phyloP scores from a whole-genome alignment of 2,888 invertebrate genomes.

The Drosophila pegasa region DNA sequence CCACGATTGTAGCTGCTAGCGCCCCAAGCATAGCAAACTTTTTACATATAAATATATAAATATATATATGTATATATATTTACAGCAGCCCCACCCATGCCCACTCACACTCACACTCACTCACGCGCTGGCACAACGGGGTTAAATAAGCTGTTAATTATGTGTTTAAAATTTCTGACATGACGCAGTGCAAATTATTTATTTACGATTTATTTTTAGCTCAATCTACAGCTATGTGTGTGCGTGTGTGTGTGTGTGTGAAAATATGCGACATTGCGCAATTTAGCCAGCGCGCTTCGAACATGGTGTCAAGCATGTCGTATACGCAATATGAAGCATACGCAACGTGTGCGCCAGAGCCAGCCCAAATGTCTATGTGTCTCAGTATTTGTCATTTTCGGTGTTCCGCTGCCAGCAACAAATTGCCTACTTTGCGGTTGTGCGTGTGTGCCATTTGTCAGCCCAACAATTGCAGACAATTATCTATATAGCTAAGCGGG shows the following conservation, averaged over 20 bases:
- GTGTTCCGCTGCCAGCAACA: slow-evolving; percentile 2
- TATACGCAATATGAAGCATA: slow-evolving; percentile 25
- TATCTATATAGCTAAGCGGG: background rate
- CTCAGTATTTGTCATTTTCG: slow-evolving; percentile 9
- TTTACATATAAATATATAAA: no score
- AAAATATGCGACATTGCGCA: slow-evolving; percentile 51
- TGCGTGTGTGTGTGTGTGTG: slow-evolving; percentile 14
- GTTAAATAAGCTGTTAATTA: slow-evolving; percentile 82
- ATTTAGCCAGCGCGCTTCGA: slow-evolving; percentile 22
- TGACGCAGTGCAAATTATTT: slow-evolving; percentile 78
- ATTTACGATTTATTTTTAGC: slow-evolving; percentile 77
- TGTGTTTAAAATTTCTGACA: slow-evolving; percentile 80
- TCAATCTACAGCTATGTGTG: slow-evolving; percentile 9
- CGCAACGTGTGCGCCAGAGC: slow-evolving; percentile 9
- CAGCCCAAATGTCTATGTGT: slow-evolving; percentile 8
- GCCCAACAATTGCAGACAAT: slow-evolving; percentile 2
- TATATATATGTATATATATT: slow-evolving; percentile 69
- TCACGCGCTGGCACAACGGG: slow-evolving; percentile 48
- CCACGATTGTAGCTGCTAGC: slow-evolving; percentile 79
- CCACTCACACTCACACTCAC: background rate
- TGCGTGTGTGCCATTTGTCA: slow-evolving; percentile 29
- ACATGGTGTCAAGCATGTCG: slow-evolving; percentile 14
- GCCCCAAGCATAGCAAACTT: slow-evolving; percentile 78
- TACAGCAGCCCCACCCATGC: slow-evolving; percentile 33
- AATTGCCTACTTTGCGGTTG: slow-evolving; percentile 21